These are phyloP conservation scores for Trididemnum miniatum DNA, from an alignment of 23 tunicate genomes.

Conservation along the genomic window DNA sequence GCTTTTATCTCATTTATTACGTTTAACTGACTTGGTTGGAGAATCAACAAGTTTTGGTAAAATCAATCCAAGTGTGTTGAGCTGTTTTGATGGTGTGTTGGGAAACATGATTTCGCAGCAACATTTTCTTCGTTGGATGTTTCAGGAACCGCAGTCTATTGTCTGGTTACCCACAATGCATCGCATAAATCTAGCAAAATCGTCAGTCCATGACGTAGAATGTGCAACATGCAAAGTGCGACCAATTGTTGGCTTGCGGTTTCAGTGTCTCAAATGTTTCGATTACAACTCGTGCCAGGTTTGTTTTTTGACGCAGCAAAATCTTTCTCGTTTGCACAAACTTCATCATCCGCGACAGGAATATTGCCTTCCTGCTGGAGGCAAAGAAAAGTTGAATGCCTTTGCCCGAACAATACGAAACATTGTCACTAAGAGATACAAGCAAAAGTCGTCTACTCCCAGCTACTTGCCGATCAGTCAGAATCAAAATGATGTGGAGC, in stretches of 20 bases:
- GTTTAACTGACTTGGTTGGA: constrained; percentile 52
- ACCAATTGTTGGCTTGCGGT: constrained; percentile 83
- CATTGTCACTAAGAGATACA: constrained; percentile 85
- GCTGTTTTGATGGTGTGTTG: constrained; percentile 66
- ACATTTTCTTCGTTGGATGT: constrained; percentile 59
- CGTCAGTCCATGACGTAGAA: constrained; percentile 64
- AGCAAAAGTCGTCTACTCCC: constrained; percentile 48
- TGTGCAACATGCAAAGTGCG: constrained; percentile 72
- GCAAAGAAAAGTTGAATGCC: constrained; percentile 68
- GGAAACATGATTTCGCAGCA: constrained; percentile 61
- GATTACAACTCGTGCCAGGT: constrained; percentile 79
- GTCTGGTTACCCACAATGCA: constrained; percentile 95
- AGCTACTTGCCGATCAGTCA: constrained; percentile 55
- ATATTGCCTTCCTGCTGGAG: constrained; percentile 71
- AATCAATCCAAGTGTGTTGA: constrained; percentile 48
- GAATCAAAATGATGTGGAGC: not conserved
- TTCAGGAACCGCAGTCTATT: constrained; percentile 65
- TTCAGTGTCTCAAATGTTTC: constrained; percentile 82
- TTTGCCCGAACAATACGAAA: constrained; percentile 80
- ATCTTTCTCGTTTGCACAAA: constrained; percentile 46
- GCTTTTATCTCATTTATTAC: constrained; percentile 49
- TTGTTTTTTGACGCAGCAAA: constrained; percentile 64
- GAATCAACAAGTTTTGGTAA: constrained; percentile 54
- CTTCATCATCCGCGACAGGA: constrained; percentile 84
- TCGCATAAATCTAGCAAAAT: constrained; percentile 55